Conservation (phyloP, 2,888 invertebrate species). For the Agrochola circellaris region DNA sequence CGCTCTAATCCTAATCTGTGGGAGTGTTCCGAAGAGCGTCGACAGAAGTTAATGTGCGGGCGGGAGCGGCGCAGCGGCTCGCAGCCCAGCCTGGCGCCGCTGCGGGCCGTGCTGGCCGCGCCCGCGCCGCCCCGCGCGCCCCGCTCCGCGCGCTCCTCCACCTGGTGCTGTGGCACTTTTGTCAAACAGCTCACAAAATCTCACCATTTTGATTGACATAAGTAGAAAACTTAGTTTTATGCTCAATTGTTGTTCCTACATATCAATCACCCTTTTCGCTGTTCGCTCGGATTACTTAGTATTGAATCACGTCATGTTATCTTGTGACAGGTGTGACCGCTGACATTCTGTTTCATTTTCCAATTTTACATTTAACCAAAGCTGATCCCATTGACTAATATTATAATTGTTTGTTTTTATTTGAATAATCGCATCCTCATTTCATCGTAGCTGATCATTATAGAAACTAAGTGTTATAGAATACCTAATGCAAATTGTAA, state of each 20-base stretch:
- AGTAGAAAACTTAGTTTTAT: slow-evolving; percentile 71
- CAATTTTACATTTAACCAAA: slow-evolving; percentile 76
- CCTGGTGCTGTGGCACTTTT: slow-evolving; percentile 95
- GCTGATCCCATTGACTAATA: slow-evolving; percentile 79
- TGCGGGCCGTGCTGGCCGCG: slow-evolving; percentile 65
- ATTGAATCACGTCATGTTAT: slow-evolving; percentile 61
- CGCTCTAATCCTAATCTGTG: slow-evolving; percentile 88
- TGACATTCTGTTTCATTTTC: slow-evolving; percentile 70
- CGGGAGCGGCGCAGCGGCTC: slow-evolving; percentile 84
- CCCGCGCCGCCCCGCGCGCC: slow-evolving; percentile 67
- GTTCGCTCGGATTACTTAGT: slow-evolving; percentile 64
- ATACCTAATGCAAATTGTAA: slow-evolving; percentile 50
- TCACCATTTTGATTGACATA: slow-evolving; percentile 93
- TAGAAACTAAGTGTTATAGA: slow-evolving; percentile 34
- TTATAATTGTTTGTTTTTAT: slow-evolving; percentile 68
- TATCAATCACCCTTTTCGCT: slow-evolving; percentile 66
- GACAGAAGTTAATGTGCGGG: slow-evolving; percentile 72
- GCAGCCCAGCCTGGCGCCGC: slow-evolving; percentile 81
- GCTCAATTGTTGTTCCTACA: slow-evolving; percentile 72
- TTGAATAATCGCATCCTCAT: slow-evolving; percentile 68
- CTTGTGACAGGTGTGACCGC: slow-evolving; percentile 66
- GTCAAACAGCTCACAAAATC: slow-evolving; percentile 94
- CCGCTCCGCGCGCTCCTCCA: slow-evolving; percentile 91
- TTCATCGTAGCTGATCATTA: slow-evolving; percentile 60
- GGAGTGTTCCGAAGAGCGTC: slow-evolving; percentile 82